phyloP scores from a whole-genome alignment of 2,113 vertebrate species.

The Sisor rabdophorus region DNA sequence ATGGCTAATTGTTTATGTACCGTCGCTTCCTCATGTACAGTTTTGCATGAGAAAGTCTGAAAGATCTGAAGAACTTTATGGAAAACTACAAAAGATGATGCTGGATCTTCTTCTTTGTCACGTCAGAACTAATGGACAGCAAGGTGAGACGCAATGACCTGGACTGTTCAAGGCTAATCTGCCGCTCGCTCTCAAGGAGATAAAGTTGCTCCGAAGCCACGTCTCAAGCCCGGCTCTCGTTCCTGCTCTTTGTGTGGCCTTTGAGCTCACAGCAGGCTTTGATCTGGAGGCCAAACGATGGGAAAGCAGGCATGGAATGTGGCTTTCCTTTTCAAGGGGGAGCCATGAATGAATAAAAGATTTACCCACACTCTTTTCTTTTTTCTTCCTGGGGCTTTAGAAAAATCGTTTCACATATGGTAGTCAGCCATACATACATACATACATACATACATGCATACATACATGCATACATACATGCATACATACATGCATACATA shows the following conservation, averaged over 20 bases:
- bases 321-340: constrained; percentile 28
- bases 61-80: not conserved
- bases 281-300: constrained; percentile 38
- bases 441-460: too few relatives aligned
- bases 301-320: constrained; percentile 39
- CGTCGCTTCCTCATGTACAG: not conserved
- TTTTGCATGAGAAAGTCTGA: not conserved
- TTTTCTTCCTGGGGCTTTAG: not conserved
- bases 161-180: constrained; percentile 18
- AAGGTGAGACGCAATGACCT: constrained; percentile 16
- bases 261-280: constrained; percentile 32
- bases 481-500: too few relatives aligned
- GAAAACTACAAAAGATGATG: constrained; percentile 15
- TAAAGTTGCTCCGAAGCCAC: constrained; percentile 37
- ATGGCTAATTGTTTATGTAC: not conserved
- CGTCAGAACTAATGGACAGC: not conserved
- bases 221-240: constrained; percentile 19
- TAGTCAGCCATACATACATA: not conserved
- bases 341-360: constrained; percentile 33
- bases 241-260: constrained; percentile 43
- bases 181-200: constrained; percentile 32
- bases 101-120: not conserved
- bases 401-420: constrained; percentile 5
- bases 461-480: too few relatives aligned
- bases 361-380: not conserved